Percentiles rank a stretch among this genome's conserved stretches.
These are phyloP conservation scores for Miltochrista miniata DNA, from an alignment of 2,888 invertebrate species.

Conservation along the genomic window DNA sequence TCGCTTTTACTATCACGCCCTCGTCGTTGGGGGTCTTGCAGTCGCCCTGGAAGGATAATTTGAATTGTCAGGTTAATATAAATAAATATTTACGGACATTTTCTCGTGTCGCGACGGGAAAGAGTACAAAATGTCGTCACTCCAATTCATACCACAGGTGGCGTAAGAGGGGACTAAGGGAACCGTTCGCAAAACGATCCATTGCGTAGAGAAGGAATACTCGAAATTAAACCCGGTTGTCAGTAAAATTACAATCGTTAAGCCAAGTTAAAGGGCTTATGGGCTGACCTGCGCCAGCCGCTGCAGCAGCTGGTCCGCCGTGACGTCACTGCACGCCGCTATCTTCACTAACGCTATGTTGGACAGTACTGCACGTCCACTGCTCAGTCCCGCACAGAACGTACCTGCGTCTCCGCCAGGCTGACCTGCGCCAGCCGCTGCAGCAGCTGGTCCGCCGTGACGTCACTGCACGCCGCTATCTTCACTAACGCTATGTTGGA, in stretches of 20 bases:
- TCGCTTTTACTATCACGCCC: conserved; percentile 83
- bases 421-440: conserved; percentile 65
- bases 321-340: conserved; percentile 75
- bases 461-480: conserved; percentile 74
- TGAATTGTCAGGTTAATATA: neutral
- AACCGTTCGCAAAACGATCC: no score
- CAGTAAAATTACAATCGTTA: no score
- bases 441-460: conserved; percentile 74
- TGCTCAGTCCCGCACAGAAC: conserved; percentile 82
- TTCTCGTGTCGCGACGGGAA: no score
- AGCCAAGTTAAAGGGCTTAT: no score
- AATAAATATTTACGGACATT: neutral
- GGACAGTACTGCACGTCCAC: conserved; percentile 87
- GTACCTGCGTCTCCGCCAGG: conserved; percentile 77
- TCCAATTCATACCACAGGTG: no score
- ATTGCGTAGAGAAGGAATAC: no score
- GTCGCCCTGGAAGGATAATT: conserved; percentile 52
- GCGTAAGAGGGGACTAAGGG: no score
- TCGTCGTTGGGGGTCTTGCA: conserved; percentile 72
- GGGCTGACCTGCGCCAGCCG: conserved; percentile 75
- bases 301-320: conserved; percentile 68
- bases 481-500: conserved; percentile 58
- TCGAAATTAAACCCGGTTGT: no score
- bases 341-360: conserved; percentile 90
- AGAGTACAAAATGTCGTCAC: no score